These are phyloP conservation scores for Danio rerio DNA, from an alignment of 2,113 vertebrate genomes.

Conservation along the genomic window GRCz12tu NC_133192.1:41412001-41412500, in stretches of 20 bases:
- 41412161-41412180: constrained; percentile 8
- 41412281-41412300: constrained; percentile 25
- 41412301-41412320: constrained; percentile 3
- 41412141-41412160: not conserved
- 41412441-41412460: constrained; percentile 19
- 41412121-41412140: constrained; percentile 34
- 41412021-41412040: constrained; percentile 40
- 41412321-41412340: constrained; percentile 1
- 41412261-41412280: constrained; percentile 25
- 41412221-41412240: constrained; percentile 38
- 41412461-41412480: constrained; percentile 34
- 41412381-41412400: constrained; percentile 34
- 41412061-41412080: constrained; percentile 53
- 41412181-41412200: constrained; percentile 9
- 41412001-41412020: constrained; percentile 50
- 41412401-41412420: constrained; percentile 10
- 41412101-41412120: constrained; percentile 32
- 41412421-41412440: constrained; percentile 7
- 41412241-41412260: constrained; percentile 32
- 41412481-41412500: constrained; percentile 8
- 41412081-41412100: constrained; percentile 50
- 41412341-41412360: not conserved
- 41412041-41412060: constrained; percentile 52
- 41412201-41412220: constrained; percentile 40
- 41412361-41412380: constrained; percentile 35